Conservation (phyloP, 2,113 vertebrate species). For the Macheiramphus alcinus region DNA sequence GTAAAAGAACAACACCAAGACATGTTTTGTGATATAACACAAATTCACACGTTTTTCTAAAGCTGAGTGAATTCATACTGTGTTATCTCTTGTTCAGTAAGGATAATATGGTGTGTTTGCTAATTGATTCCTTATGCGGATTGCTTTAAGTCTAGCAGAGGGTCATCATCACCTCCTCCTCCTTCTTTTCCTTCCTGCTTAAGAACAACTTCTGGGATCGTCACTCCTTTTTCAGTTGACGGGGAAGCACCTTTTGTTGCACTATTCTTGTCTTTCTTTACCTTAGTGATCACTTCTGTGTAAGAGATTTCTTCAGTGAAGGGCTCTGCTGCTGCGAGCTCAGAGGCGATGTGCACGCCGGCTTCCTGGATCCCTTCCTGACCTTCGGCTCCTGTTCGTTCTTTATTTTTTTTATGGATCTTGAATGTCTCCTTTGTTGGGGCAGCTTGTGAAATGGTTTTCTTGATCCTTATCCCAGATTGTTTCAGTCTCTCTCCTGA, state of each 20-base stretch:
- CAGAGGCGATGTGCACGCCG: slow-evolving; percentile 32
- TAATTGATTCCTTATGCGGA: slow-evolving; percentile 66
- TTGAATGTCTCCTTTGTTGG: slow-evolving; percentile 87
- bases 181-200: slow-evolving; percentile 76
- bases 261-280: slow-evolving; percentile 78
- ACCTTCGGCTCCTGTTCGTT: slow-evolving; percentile 78
- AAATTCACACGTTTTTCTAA: not conserved
- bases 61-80: not conserved
- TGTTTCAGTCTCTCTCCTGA: slow-evolving; percentile 88
- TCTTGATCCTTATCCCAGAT: slow-evolving; percentile 85
- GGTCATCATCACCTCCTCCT: slow-evolving; percentile 69
- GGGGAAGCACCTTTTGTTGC: slow-evolving; percentile 61
- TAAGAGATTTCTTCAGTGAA: slow-evolving; percentile 78
- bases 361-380: slow-evolving; percentile 81
- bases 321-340: slow-evolving; percentile 71
- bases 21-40: not conserved
- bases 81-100: not conserved
- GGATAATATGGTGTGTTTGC: not conserved
- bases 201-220: slow-evolving; percentile 65
- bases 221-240: slow-evolving; percentile 29
- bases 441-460: slow-evolving; percentile 87
- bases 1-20: slow-evolving; percentile 10
- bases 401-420: slow-evolving; percentile 82
- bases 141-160: slow-evolving; percentile 86
- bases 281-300: slow-evolving; percentile 80